A percentile compares a stretch with the other conserved stretches of the same genome.
phyloP scores from a whole-genome alignment of 2,113 vertebrate species.

The Osmerus eperlanus region DNA sequence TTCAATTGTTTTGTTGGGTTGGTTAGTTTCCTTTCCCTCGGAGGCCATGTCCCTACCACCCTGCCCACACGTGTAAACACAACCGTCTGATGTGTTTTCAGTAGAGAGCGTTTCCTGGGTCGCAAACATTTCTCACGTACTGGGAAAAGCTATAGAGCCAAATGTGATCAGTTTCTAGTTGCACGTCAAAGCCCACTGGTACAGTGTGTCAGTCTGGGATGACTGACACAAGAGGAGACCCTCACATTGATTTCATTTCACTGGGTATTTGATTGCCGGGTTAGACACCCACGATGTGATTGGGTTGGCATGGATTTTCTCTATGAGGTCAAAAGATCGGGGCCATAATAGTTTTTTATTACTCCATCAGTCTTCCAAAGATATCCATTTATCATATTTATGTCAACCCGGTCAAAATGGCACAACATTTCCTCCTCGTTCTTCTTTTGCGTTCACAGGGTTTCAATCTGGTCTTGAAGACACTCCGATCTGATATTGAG shows the following conservation, averaged over 20 bases:
- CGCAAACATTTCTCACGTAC: constrained; percentile 48
- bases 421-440: neutral
- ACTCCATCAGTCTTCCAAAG: constrained; percentile 64
- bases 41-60: neutral
- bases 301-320: constrained; percentile 71
- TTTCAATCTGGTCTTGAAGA: neutral
- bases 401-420: constrained; percentile 52
- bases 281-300: constrained; percentile 64
- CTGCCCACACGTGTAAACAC: constrained; percentile 7
- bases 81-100: constrained; percentile 7
- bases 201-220: constrained; percentile 36
- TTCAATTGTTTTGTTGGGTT: neutral
- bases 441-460: neutral
- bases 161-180: constrained; percentile 34
- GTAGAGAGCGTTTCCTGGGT: neutral
- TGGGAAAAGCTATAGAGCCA: constrained; percentile 44
- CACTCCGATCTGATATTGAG: constrained; percentile 31
- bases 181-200: constrained; percentile 41
- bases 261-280: constrained; percentile 59
- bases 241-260: constrained; percentile 71
- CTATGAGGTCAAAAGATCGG: constrained; percentile 65
- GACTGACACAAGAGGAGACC: constrained; percentile 61
- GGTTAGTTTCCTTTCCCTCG: neutral
- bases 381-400: constrained; percentile 62
- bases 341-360: constrained; percentile 71